Evolutionary conservation across 2,888 invertebrate species (phyloP).

Genomic region (Drosophila phalerata): DNA sequence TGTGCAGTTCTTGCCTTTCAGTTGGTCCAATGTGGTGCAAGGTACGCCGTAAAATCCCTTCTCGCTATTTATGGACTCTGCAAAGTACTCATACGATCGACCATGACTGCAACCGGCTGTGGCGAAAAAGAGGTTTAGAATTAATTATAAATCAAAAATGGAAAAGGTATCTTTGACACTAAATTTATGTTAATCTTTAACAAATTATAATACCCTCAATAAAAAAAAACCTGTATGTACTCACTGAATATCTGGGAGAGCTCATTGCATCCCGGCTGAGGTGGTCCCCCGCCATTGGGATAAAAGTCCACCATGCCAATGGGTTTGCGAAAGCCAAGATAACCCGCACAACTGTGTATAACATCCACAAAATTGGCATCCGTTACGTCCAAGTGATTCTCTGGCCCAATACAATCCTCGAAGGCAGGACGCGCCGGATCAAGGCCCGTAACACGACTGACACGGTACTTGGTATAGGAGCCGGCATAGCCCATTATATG

Average conservation of each 20-base stretch:
- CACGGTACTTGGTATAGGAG: constrained; percentile 85
- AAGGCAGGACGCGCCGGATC: constrained; percentile 88
- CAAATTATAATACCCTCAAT: too few relatives aligned
- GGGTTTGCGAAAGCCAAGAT: constrained; percentile 87
- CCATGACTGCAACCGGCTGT: constrained; percentile 90
- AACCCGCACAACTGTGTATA: constrained; percentile 90
- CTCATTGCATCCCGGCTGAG: constrained; percentile 90
- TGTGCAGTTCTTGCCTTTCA: constrained; percentile 79
- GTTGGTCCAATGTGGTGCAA: constrained; percentile 86
- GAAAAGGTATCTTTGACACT: background rate
- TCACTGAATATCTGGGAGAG: constrained; percentile 84
- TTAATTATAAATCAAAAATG: background rate
- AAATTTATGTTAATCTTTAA: too few relatives aligned
- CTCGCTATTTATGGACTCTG: constrained; percentile 88
- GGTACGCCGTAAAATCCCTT: constrained; percentile 87
- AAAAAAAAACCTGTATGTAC: constrained; percentile 12
- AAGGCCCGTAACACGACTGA: constrained; percentile 88
- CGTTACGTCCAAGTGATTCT: constrained; percentile 87
- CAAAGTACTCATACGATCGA: constrained; percentile 88
- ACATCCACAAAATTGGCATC: constrained; percentile 92
- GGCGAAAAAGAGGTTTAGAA: background rate
- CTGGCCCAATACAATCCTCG: constrained; percentile 84
- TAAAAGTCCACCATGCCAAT: constrained; percentile 91
- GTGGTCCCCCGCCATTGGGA: constrained; percentile 89
- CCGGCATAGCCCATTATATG: constrained; percentile 88